Base-by-base conservation (phyloP, 2,888 invertebrate species). In the Loripinus fragilis region DNA sequence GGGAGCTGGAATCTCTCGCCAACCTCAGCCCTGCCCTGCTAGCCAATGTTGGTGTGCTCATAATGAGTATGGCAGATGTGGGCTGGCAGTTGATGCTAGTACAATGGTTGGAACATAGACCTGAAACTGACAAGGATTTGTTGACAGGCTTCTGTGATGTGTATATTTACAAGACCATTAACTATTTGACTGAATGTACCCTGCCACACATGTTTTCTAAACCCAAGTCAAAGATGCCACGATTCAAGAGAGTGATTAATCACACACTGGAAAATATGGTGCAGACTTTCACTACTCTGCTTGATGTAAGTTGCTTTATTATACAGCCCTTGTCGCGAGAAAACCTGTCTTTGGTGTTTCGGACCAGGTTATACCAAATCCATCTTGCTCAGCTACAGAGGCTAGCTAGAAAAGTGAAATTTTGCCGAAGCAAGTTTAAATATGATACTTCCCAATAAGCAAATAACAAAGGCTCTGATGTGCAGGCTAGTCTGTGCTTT, bases 1-100 rank as follows among this genome's bases (percentile, higher is more conserved):
- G 93, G 93, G 93, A 93, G 92, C 86, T 91, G 81, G 92, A 92
- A 52, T 81, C 86, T 3, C 80, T 93, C 52, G 83, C 89, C 45
- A 84, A 89, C 80, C 86, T 93, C 81, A 91, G 89, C 52, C 93
- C 93, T 10, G 89, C 91, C 0, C 71, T 93, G 7, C 82, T 93
- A 33, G 89, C 92, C n/a, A 91, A 88, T 78, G 92, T 91, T 33
- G 93, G 93, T 8, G 88, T 92, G 2, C 76, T 93, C 68, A 86
- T 87, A 15, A 92, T 93, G 91, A 89, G 83, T 35, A 78, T 82
- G 23, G 75, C 83, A 10, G 93, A 93, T 82, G 92, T 93, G 0
- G 92, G 91, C 65, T 93, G 93, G 93, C 90, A 89, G 74, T 85
- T 93, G 70, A 89, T 91, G 87, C 81, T 93, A 74, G 90, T 91